A percentile compares a stretch with the other conserved stretches of the same genome.
phyloP scores from a whole-genome alignment of 1,140 invertebrate species.

The Dinothrombium tinctorium region DNA sequence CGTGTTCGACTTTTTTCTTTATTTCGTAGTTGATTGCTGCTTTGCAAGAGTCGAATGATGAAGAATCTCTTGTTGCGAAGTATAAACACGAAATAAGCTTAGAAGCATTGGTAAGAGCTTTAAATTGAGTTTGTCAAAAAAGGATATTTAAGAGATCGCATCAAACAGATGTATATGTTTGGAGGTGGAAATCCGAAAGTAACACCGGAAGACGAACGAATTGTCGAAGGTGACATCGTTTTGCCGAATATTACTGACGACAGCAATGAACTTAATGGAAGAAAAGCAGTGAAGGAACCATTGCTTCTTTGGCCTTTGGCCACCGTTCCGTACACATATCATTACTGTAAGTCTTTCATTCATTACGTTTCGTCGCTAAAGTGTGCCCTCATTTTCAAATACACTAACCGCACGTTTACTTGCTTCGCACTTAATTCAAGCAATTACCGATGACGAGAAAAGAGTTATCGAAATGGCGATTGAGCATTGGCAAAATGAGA shows the following conservation, averaged over 20 bases:
- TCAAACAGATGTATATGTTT: neutral
- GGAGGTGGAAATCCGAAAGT: neutral
- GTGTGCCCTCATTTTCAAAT: neutral
- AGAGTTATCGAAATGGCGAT: slow-evolving; percentile 13
- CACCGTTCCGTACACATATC: slow-evolving; percentile 11
- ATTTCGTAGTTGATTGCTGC: too few relatives aligned
- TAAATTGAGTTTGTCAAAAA: too few relatives aligned
- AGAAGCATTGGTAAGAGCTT: too few relatives aligned
- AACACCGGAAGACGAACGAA: slow-evolving; percentile 11
- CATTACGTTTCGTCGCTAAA: neutral
- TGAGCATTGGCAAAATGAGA: slow-evolving; percentile 15
- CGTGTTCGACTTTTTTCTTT: too few relatives aligned
- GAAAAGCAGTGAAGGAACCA: slow-evolving; percentile 11
- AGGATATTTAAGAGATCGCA: too few relatives aligned
- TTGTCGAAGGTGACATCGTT: slow-evolving; percentile 13
- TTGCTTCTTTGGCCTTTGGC: slow-evolving; percentile 11
- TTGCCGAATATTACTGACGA: slow-evolving; percentile 3
- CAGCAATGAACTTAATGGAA: slow-evolving; percentile 1
- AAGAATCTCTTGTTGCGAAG: too few relatives aligned
- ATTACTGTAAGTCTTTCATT: slow-evolving; percentile 10
- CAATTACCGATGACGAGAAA: slow-evolving; percentile 6
- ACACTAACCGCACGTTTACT: neutral
- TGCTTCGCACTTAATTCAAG: neutral
- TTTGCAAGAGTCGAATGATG: too few relatives aligned
- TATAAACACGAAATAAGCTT: too few relatives aligned